Evolutionary conservation across 2,888 invertebrate species (phyloP).

Genomic region (Resseliella maxima): DNA sequence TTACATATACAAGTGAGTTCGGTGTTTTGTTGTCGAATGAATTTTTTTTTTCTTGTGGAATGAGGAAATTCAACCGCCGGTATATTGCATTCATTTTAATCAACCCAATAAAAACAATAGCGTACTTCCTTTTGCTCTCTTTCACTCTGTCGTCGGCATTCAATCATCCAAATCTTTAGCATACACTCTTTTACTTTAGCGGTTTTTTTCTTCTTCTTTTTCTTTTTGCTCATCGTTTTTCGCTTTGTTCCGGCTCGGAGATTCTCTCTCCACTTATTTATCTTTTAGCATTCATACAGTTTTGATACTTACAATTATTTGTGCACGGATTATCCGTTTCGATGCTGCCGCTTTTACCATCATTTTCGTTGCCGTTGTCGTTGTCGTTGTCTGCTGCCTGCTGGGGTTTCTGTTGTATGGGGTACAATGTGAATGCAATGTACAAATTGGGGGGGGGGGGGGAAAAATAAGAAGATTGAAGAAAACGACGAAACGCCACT

Average conservation of each 20-base stretch:
- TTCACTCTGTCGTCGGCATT: not conserved
- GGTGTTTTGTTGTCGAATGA: not conserved
- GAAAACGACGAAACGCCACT: not conserved
- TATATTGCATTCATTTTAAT: slow-evolving; percentile 16
- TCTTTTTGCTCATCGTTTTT: not conserved
- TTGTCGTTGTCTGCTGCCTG: too few species aligned
- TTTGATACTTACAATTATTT: slow-evolving; percentile 48
- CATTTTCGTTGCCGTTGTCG: not conserved
- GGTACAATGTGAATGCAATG: slow-evolving; percentile 20
- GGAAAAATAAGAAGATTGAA: not conserved
- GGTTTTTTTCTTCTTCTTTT: not conserved
- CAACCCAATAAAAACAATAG: slow-evolving; percentile 32
- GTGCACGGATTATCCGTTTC: slow-evolving; percentile 44
- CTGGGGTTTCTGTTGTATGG: not conserved
- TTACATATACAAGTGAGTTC: not conserved
- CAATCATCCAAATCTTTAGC: slow-evolving; percentile 33
- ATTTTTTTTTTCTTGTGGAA: not conserved
- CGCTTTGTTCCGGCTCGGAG: not conserved
- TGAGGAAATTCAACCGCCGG: slow-evolving; percentile 1
- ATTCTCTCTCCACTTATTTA: slow-evolving; percentile 38
- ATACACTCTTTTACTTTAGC: not conserved
- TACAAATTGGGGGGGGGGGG: too few species aligned
- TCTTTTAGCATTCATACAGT: slow-evolving; percentile 41
- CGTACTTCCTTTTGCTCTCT: not conserved
- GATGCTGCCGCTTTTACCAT: not conserved